Evolutionary conservation across 2,113 vertebrate genomes (phyloP), one percentile per base, ranked within the genome.

Genomic region (Trachemys scripta): DNA sequence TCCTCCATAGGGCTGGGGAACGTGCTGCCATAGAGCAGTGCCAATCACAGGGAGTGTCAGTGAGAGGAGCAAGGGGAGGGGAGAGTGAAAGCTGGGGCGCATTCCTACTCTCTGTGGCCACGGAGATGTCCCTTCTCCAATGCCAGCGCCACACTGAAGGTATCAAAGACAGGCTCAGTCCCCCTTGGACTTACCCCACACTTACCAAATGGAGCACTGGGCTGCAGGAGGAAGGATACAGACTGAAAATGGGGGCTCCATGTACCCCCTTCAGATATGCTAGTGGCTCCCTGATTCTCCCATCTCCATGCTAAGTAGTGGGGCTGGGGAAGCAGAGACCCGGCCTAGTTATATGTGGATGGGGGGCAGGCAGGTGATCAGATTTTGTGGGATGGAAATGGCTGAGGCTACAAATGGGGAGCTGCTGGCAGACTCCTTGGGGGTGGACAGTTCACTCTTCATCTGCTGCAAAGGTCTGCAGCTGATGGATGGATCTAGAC

Each of bases 381-480:
- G n/a, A 12, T 42, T 75, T 16, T 22, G 69, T 38, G 72, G n/a
- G 38, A 11, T 12, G 9, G 72, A 25, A 38, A 16, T 89, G 0
- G 0, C 8, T 49, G 62, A 84, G 78, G 31, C 75, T 29, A 0
- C 0, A 5, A n/a, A 27, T 2, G 54, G 27, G 14, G 82, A n/a
- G 7, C 22, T 2, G 0, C 57, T 0, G 10, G 31, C 38, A 2
- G 45, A 59, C 16, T 81, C 13, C 38, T 22, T 45, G 25, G 1
- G n/a, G 4, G 31, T 38, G 53, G 0, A 0, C 1, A 35, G 51
- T 31, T 35, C 3, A 2, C 16, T 35, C 42, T 35, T 3, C 9
- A 7, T 0, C 29, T 76, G 20, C 54, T 19, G 11, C 56, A 16
- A 45, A 47, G 3, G 62, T n/a, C 20, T 0, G 8, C 78, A 90